Conservation (phyloP, 1,140 invertebrate species). For the Tribolium madens region DNA sequence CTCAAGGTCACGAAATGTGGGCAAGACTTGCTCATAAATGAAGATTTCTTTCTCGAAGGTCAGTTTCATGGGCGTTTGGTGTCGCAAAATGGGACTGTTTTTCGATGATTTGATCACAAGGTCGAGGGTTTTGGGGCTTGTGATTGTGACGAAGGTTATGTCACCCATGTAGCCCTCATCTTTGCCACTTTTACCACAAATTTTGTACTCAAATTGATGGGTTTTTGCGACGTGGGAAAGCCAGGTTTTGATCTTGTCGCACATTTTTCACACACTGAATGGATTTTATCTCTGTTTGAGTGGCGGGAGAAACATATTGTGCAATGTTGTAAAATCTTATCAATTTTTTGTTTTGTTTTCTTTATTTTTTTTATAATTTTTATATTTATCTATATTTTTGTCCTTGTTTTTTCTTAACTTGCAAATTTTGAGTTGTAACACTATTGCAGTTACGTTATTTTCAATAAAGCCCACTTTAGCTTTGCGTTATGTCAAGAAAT, state of each 20-base stretch:
- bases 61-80: neutral
- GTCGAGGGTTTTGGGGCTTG: neutral
- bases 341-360: too few relatives aligned
- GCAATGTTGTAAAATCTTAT: too few relatives aligned
- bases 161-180: conserved; percentile 6
- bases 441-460: too few relatives aligned
- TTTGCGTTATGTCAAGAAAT: too few relatives aligned
- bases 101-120: conserved; percentile 7
- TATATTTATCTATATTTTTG: too few relatives aligned
- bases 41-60: conserved; percentile 48
- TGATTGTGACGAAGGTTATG: conserved; percentile 6
- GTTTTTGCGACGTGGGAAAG: neutral
- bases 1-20: conserved; percentile 60
- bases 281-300: too few relatives aligned
- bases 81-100: neutral
- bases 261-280: too few relatives aligned
- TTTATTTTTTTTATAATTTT: too few relatives aligned
- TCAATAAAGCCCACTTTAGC: too few relatives aligned
- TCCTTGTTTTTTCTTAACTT: too few relatives aligned
- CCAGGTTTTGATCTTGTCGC: neutral
- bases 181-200: neutral
- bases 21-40: conserved; percentile 51
- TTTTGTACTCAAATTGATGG: neutral
- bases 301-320: too few relatives aligned
- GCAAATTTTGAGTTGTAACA: too few relatives aligned